Percentiles rank a stretch among this genome's conserved stretches.
phyloP scores from a whole-genome alignment of 2,113 vertebrate genomes.

The Halichoerus grypus region DNA sequence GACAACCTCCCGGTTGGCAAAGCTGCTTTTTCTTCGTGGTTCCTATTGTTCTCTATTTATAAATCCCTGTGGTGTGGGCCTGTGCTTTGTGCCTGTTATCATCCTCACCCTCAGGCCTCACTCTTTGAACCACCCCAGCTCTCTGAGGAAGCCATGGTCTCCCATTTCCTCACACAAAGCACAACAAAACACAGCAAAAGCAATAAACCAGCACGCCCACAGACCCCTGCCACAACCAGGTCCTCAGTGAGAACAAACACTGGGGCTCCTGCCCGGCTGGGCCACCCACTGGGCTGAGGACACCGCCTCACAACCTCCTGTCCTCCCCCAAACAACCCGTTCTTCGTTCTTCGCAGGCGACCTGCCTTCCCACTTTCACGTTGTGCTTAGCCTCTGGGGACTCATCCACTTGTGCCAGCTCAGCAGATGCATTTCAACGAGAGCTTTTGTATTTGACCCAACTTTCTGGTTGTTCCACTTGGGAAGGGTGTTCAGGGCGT shows the following conservation, averaged over 20 bases:
- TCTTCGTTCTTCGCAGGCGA: background rate
- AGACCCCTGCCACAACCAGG: rapidly evolving
- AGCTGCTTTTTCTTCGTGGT: background rate
- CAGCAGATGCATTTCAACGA: background rate
- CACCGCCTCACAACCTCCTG: background rate
- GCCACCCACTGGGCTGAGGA: background rate
- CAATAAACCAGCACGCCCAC: background rate
- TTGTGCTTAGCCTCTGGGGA: background rate
- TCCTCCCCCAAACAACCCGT: background rate
- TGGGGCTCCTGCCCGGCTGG: background rate
- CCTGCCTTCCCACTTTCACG: background rate
- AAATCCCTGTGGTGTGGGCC: background rate
- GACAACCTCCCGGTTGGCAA: rapidly evolving
- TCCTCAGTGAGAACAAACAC: background rate
- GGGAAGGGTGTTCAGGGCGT: background rate
- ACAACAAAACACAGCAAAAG: background rate
- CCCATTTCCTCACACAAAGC: background rate
- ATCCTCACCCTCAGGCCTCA: background rate
- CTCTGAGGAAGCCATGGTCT: background rate
- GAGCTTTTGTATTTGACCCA: background rate
- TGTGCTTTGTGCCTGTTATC: background rate
- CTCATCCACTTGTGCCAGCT: background rate
- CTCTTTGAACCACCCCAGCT: background rate
- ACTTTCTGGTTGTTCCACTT: background rate
- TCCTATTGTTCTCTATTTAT: background rate